Evolutionary conservation across 2,888 invertebrate species (phyloP).

Genomic region (Tachina lurida): DNA sequence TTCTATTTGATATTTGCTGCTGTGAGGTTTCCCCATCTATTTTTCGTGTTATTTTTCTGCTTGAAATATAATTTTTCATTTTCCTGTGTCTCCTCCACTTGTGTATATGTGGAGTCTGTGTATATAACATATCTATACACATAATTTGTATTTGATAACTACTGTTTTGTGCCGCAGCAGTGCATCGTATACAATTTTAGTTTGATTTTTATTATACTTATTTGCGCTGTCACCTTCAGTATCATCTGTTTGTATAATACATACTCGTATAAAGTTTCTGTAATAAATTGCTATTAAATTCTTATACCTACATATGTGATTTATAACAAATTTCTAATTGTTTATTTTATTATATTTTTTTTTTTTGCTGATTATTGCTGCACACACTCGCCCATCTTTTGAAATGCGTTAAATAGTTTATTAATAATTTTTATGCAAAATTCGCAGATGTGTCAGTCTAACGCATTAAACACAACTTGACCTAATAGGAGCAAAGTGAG

Average conservation of each 20-base stretch:
- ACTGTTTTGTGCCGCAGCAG: slow-evolving; percentile 61
- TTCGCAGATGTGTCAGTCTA: no score
- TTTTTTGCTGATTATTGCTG: background rate
- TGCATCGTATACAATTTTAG: slow-evolving; percentile 22
- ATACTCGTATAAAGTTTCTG: no score
- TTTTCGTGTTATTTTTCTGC: slow-evolving; percentile 53
- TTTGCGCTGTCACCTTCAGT: slow-evolving; percentile 48
- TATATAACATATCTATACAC: slow-evolving; percentile 56
- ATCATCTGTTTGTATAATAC: slow-evolving; percentile 20
- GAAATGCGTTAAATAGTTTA: slow-evolving; percentile 33
- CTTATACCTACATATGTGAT: background rate
- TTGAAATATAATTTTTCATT: slow-evolving; percentile 53
- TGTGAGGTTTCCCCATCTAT: slow-evolving; percentile 66
- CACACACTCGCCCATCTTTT: background rate
- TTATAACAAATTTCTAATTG: slow-evolving; percentile 8
- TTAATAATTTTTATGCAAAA: background rate
- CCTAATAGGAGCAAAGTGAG: no score
- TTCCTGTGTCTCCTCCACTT: slow-evolving; percentile 57
- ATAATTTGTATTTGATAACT: slow-evolving; percentile 60
- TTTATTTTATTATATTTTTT: background rate
- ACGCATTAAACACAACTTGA: no score
- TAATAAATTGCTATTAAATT: slow-evolving; percentile 1
- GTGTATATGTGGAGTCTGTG: slow-evolving; percentile 68
- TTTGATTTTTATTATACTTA: slow-evolving; percentile 33
- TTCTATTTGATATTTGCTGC: slow-evolving; percentile 39